Evolutionary conservation across 2,888 invertebrate genomes (phyloP), one percentile per base, ranked within the genome.

Genomic region (Gymnosoma rotundatum): DNA sequence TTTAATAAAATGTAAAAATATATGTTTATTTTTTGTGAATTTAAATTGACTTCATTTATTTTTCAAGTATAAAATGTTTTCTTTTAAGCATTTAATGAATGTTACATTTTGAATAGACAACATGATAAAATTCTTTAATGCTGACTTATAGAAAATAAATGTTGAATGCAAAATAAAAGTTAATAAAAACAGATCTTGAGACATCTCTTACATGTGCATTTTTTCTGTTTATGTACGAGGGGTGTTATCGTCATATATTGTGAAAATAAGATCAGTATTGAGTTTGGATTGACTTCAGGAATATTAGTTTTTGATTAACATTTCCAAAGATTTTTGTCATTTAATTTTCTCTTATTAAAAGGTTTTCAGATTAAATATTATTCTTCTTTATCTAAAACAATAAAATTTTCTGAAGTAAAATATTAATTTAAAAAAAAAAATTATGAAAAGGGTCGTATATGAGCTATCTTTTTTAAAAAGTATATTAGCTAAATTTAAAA

Each of bases 71-170:
- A 7, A 20, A 25, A 21, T 20, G 7, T 21, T 14, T 38, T 8
- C 14, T 12, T n/a, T 5, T 16, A n/a, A 8, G 20, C 21, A 45
- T 48, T n/a, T 16, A 18, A 63, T 50, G 52, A 18, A 78, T 70
- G 8, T 60, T 60, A 1, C 20, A 50, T 48, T 56, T 61, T 38
- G 48, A 48, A 45, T 70, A 58, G 58, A 58, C n/a, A 12, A 60
- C 50, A 42, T 50, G 50, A 52, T 67, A 58, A 16, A 20, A 58
- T 48, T 18, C 8, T n/a, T 25, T 38, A 61, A 76, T 61, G 67
- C 42, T 38, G 52, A 61, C 60, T 76, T 76, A 61, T 52, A 18
- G 60, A 52, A 76, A 69, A 76, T 69, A 69, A 61, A 61, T 76
- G 45, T 60, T 67, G 36, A 50, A 67, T 76, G 66, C 25, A 63